Conservation (phyloP, 2,113 vertebrate genomes). For the Monopterus albus region DNA sequence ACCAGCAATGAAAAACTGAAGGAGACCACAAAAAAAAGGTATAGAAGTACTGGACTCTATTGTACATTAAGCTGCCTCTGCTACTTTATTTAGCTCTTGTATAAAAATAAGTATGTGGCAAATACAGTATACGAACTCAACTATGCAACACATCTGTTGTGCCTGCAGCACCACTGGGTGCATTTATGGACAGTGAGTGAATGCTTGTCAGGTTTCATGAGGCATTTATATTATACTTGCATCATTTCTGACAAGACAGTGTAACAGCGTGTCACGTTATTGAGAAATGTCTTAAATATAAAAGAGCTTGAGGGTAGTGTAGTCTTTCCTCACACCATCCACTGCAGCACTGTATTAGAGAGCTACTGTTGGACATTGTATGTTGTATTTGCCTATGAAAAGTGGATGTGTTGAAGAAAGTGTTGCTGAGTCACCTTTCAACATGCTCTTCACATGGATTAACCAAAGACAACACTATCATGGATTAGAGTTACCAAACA, state of each 20-base stretch:
- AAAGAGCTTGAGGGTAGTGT: constrained; percentile 10
- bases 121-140: constrained; percentile 34
- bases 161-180: constrained; percentile 27
- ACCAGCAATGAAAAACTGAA: too few species aligned
- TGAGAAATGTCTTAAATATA: constrained; percentile 45
- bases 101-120: constrained; percentile 16
- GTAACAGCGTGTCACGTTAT: constrained; percentile 40
- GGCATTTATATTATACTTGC: constrained; percentile 39
- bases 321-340: not conserved
- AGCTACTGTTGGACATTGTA: not conserved
- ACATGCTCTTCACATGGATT: not conserved
- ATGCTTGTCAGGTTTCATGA: constrained; percentile 57
- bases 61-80: not conserved
- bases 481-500: not conserved
- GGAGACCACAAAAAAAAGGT: not conserved
- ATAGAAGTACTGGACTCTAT: not conserved
- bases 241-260: constrained; percentile 57
- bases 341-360: not conserved
- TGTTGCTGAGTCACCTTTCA: too few species aligned
- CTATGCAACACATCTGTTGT: constrained; percentile 21
- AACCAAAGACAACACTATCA: not conserved
- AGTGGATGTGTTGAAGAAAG: too few species aligned
- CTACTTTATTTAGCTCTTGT: not conserved
- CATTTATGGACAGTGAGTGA: constrained; percentile 44
- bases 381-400: not conserved